Conservation (phyloP, 2,113 vertebrate genomes). For the Merops nubicus region DNA sequence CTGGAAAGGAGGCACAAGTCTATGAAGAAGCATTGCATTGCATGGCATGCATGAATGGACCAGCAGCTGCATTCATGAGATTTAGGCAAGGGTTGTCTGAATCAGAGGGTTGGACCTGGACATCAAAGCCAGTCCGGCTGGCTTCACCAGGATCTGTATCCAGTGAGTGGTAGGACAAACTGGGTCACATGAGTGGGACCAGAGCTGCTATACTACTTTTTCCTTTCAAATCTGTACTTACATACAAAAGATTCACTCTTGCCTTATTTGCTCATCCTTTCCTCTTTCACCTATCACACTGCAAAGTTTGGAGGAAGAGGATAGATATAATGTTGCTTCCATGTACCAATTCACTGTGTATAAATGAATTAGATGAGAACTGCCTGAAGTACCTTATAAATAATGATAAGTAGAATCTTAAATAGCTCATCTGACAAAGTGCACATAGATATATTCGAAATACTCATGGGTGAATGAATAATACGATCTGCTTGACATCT, state of each 20-base stretch:
- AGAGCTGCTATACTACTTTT: background rate
- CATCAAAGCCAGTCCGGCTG: background rate
- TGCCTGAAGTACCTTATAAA: conserved; percentile 1
- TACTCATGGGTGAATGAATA: background rate
- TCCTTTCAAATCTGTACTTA: background rate
- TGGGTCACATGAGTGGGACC: background rate
- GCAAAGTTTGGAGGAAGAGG: background rate
- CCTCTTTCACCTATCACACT: background rate
- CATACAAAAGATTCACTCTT: background rate
- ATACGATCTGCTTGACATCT: background rate
- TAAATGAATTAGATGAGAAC: background rate
- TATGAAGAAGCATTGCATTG: background rate
- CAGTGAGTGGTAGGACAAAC: background rate
- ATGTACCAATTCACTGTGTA: background rate
- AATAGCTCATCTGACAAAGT: conserved; percentile 18
- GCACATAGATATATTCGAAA: background rate
- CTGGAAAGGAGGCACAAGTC: background rate
- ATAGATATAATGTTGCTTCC: background rate
- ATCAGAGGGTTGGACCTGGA: background rate
- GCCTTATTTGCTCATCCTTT: background rate
- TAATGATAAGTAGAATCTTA: background rate
- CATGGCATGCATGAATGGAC: background rate
- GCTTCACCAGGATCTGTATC: background rate
- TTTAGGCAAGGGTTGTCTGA: background rate
- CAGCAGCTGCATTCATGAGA: background rate